phyloP scores from a whole-genome alignment of 30 jellyfish, hydroid and myxozoan genomes.

The Turritopsis rubra region DNA sequence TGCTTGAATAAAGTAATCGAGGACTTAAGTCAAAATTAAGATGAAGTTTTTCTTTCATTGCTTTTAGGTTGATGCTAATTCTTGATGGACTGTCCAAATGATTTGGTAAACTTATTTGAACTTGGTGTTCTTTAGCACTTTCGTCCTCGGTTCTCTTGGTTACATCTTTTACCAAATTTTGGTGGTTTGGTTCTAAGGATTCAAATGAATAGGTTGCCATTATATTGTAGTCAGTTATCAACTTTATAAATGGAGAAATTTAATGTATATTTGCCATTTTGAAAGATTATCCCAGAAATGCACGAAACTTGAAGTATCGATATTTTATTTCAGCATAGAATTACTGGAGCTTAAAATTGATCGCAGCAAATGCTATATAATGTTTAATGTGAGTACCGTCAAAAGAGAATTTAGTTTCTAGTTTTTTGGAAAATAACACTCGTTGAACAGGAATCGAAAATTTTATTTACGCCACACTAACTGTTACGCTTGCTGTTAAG shows the following conservation, averaged over 20 bases:
- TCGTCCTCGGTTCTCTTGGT: background rate
- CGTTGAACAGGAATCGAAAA: too few relatives aligned
- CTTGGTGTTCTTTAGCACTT: background rate
- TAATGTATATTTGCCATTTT: too few relatives aligned
- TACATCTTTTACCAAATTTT: background rate
- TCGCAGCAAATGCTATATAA: background rate
- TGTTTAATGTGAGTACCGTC: too few relatives aligned
- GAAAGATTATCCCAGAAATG: too few relatives aligned
- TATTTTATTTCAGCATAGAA: background rate
- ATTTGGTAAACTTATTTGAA: background rate
- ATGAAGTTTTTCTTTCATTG: background rate
- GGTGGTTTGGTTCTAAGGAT: background rate
- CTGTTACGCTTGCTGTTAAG: too few relatives aligned
- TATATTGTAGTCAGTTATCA: background rate
- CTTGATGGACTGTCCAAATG: background rate
- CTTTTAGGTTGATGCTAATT: background rate
- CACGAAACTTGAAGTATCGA: too few relatives aligned
- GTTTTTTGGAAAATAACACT: too few relatives aligned
- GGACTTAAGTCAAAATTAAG: background rate
- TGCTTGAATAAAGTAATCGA: background rate
- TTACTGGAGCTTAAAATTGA: background rate
- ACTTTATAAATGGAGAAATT: too few relatives aligned
- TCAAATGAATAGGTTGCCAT: background rate
- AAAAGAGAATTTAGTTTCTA: too few relatives aligned
- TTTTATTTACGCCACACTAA: too few relatives aligned